These are phyloP conservation scores for Alitta virens DNA, from an alignment of 2,888 invertebrate genomes.

Conservation along the genomic window DNA sequence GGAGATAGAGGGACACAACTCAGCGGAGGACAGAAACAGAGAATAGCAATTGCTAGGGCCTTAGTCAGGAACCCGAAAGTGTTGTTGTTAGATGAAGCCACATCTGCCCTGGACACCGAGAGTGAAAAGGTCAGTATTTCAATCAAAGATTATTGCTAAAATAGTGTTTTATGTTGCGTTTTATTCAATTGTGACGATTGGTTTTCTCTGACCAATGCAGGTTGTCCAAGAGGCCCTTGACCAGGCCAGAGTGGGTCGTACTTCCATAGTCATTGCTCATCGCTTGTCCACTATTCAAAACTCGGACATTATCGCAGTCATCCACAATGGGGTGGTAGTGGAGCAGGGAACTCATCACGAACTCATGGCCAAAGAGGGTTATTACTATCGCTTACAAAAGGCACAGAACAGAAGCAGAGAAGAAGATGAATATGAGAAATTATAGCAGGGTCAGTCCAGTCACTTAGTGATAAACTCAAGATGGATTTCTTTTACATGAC, in stretches of 20 bases:
- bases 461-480: no score
- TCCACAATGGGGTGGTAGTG: slow-evolving; percentile 43
- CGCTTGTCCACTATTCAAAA: slow-evolving; percentile 59
- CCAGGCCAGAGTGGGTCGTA: slow-evolving; percentile 54
- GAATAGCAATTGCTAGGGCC: slow-evolving; percentile 75
- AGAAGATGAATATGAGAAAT: no score
- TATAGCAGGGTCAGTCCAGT: no score
- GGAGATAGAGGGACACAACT: slow-evolving; percentile 57
- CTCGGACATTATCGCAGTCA: slow-evolving; percentile 53
- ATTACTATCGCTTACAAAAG: slow-evolving; percentile 43
- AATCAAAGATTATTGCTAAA: no score
- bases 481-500: no score
- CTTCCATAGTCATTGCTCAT: slow-evolving; percentile 60
- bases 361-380: slow-evolving; percentile 41
- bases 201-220: slow-evolving; percentile 15
- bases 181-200: no score
- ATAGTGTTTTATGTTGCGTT: not conserved
- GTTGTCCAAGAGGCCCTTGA: slow-evolving; percentile 52
- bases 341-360: slow-evolving; percentile 49
- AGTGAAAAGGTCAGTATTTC: slow-evolving; percentile 46
- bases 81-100: slow-evolving; percentile 61
- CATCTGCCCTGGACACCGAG: slow-evolving; percentile 56
- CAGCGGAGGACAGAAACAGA: slow-evolving; percentile 57
- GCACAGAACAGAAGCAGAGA: slow-evolving; percentile 14
- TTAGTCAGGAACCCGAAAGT: slow-evolving; percentile 65